phyloP scores from a whole-genome alignment of 2,113 vertebrate genomes.

The Beaufortia kweichowensis region DNA sequence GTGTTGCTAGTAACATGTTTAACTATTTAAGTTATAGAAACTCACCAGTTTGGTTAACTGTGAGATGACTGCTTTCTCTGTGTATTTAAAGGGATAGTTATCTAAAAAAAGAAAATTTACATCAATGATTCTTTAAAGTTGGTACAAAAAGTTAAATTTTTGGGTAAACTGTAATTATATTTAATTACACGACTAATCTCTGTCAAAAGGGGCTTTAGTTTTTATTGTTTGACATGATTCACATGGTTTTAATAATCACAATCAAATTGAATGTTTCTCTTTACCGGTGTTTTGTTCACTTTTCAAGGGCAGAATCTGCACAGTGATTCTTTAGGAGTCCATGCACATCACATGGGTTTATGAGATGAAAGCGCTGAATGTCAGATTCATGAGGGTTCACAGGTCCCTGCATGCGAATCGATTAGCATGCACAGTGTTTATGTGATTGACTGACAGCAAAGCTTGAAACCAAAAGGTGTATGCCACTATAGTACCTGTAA shows the following conservation, averaged over 20 bases:
- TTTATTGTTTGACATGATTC: background rate
- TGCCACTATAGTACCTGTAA: constrained; percentile 9
- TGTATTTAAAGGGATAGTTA: no score
- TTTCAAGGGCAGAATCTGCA: background rate
- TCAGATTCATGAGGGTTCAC: constrained; percentile 9
- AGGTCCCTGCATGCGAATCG: background rate
- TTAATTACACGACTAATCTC: background rate
- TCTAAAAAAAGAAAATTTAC: no score
- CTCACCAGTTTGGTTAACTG: background rate
- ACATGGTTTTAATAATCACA: background rate
- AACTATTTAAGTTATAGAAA: background rate
- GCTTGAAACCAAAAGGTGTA: background rate
- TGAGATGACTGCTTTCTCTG: constrained; percentile 1
- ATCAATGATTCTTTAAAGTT: no score
- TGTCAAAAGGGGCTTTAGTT: background rate
- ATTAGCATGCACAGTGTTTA: background rate
- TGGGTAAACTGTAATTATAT: no score
- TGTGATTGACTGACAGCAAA: constrained; percentile 4
- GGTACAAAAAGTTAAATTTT: no score
- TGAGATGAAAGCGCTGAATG: background rate
- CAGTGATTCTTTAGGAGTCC: background rate
- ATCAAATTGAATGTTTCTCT: constrained; percentile 20
- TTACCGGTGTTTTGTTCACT: background rate
- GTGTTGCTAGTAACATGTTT: background rate
- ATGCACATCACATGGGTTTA: background rate